Conservation (phyloP, 2,113 vertebrate genomes). For the Brachypteracias leptosomus region DNA sequence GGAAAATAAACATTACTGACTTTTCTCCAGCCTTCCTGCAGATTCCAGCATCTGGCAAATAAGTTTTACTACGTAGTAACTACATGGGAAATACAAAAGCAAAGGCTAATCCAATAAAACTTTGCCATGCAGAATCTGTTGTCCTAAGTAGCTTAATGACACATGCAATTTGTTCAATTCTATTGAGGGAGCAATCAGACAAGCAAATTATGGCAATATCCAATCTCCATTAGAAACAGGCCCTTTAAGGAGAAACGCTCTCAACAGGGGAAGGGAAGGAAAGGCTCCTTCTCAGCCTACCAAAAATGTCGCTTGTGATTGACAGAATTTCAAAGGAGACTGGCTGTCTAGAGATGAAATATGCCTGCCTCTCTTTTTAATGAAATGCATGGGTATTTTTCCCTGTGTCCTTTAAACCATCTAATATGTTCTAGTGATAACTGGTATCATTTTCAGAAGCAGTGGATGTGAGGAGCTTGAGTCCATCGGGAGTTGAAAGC, state of each 20-base stretch:
- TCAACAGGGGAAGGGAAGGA: neutral
- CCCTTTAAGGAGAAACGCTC: neutral
- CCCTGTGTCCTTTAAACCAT: neutral
- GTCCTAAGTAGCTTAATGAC: constrained; percentile 13
- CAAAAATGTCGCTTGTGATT: rapidly evolving
- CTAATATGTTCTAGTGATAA: neutral
- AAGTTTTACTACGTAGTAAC: neutral
- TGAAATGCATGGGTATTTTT: neutral
- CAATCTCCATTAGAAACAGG: neutral
- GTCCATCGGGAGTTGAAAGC: neutral
- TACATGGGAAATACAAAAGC: neutral
- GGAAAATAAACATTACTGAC: neutral
- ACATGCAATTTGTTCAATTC: neutral
- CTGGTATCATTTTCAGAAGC: neutral
- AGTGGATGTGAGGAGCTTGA: neutral
- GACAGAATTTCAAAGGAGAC: neutral
- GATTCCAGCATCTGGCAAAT: neutral
- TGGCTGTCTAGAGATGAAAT: neutral
- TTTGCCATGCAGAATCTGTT: neutral
- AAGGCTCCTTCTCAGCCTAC: neutral
- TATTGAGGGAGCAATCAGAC: neutral
- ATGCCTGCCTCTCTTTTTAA: neutral
- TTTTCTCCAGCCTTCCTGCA: neutral
- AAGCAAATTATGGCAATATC: neutral
- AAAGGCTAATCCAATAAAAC: constrained; percentile 3